Evolutionary conservation across 2,888 invertebrate genomes (phyloP).

Genomic region (Melipona bicolor): DNA sequence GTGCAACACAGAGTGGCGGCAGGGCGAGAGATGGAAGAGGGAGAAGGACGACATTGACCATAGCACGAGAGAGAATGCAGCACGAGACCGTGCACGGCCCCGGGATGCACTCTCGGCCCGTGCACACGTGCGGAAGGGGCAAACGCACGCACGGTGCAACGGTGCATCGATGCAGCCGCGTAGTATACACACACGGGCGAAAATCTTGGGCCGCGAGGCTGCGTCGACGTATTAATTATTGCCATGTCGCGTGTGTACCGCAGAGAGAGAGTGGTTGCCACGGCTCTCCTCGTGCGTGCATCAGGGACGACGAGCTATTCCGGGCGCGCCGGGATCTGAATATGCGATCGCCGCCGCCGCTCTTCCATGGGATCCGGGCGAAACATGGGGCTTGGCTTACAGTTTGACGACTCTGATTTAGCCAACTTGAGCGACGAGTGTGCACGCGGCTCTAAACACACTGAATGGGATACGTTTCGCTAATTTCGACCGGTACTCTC

Average conservation of each 20-base stretch:
- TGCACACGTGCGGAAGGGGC: conserved; percentile 51
- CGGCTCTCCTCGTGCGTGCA: conserved; percentile 27
- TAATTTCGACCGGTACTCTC: neutral
- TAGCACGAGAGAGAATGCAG: conserved; percentile 45
- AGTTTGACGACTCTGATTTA: conserved; percentile 12
- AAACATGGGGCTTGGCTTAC: neutral
- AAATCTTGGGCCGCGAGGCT: conserved; percentile 41
- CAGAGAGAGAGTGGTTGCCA: conserved; percentile 1
- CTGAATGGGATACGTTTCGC: neutral
- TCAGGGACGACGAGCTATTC: conserved; percentile 20
- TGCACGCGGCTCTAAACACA: neutral
- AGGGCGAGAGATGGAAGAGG: conserved; percentile 4
- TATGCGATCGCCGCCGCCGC: conserved; percentile 15
- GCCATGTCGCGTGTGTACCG: conserved; percentile 43
- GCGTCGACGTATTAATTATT: conserved; percentile 60
- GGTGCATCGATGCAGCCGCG: conserved; percentile 46
- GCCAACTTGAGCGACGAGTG: neutral
- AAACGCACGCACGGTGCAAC: conserved; percentile 37
- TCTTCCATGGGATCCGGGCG: neutral
- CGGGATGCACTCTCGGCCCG: conserved; percentile 47
- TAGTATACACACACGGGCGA: conserved; percentile 25
- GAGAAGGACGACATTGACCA: conserved; percentile 56
- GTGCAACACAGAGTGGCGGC: conserved; percentile 35
- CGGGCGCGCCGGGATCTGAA: conserved; percentile 32
- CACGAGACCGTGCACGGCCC: conserved; percentile 47